A percentile compares a stretch with the other conserved stretches of the same genome.
Conservation (phyloP, 2,888 invertebrate genomes). For the Eupithecia centaureata region DNA sequence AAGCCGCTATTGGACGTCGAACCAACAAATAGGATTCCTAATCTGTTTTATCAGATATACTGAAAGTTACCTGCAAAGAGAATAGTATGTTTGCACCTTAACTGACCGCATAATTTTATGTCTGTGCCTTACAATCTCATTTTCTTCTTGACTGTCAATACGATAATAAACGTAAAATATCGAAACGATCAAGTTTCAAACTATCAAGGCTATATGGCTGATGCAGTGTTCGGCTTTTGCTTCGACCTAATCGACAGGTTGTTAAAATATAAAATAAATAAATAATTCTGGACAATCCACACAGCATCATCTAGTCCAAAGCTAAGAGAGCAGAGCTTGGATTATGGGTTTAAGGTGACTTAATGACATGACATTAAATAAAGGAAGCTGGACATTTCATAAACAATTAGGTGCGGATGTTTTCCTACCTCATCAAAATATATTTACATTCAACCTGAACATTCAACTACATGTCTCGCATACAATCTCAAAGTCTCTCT, state of each 20-base stretch:
- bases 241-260: not conserved
- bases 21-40: not conserved
- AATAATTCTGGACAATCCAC: not conserved
- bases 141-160: slow-evolving; percentile 7
- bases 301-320: no score
- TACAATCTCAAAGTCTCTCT: no score
- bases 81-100: not conserved
- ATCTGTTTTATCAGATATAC: not conserved
- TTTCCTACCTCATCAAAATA: not conserved
- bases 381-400: not conserved
- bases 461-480: no score
- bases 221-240: not conserved
- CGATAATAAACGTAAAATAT: slow-evolving; percentile 11
- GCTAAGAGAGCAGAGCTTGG: no score
- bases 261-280: not conserved
- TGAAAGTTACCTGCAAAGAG: not conserved
- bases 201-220: not conserved
- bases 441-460: no score
- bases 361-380: slow-evolving; percentile 5
- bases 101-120: slow-evolving; percentile 5
- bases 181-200: slow-evolving; percentile 6
- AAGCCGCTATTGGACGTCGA: no score
- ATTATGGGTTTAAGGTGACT: no score
- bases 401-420: not conserved
- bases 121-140: slow-evolving; percentile 13